A percentile compares a stretch with the other conserved stretches of the same genome.
Evolutionary conservation across 2,113 vertebrate species (phyloP).

Genomic region (Chionis minor): DNA sequence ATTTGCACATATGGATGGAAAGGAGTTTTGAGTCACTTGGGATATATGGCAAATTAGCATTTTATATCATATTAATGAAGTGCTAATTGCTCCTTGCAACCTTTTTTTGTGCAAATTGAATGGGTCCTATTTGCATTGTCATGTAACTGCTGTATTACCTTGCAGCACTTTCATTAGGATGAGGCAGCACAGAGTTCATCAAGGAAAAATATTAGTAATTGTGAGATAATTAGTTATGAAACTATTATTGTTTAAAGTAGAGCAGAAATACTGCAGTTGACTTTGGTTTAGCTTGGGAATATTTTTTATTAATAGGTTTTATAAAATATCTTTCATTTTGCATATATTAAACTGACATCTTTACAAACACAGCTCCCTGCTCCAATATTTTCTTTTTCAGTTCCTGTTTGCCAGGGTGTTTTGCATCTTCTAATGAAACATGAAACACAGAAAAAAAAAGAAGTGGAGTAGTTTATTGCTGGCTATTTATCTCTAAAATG

Average conservation of each 20-base stretch:
- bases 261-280: background rate
- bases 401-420: background rate
- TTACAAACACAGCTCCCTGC: background rate
- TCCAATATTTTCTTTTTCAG: conserved; percentile 13
- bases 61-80: conserved; percentile 73
- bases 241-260: background rate
- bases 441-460: background rate
- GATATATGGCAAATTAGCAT: conserved; percentile 68
- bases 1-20: conserved; percentile 33
- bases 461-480: background rate
- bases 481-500: background rate
- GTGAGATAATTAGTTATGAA: conserved; percentile 51
- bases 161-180: conserved; percentile 37
- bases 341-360: background rate
- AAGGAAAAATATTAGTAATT: conserved; percentile 45
- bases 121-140: conserved; percentile 43
- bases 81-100: conserved; percentile 70
- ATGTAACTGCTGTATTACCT: conserved; percentile 26
- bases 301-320: conserved; percentile 15
- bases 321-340: background rate
- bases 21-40: conserved; percentile 55
- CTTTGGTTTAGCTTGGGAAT: background rate
- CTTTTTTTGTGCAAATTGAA: conserved; percentile 67
- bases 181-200: conserved; percentile 42
- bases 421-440: background rate